phyloP scores from a whole-genome alignment of 2,888 invertebrate species.

The Cephonodes hylas region DNA sequence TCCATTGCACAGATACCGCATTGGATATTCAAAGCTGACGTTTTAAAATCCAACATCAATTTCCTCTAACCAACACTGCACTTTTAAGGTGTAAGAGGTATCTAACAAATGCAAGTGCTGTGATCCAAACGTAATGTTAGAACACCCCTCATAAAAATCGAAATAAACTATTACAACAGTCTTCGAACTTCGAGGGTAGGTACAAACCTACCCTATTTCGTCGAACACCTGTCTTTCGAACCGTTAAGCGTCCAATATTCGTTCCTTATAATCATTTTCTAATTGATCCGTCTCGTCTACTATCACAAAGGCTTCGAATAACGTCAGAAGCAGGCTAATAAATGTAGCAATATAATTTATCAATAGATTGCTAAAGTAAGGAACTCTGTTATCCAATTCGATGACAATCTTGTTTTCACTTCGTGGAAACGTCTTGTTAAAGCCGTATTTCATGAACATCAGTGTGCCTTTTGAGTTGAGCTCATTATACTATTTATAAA shows the following conservation, averaged over 20 bases:
- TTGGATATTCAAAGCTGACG: neutral
- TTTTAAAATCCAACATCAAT: slow-evolving; percentile 1
- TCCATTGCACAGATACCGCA: neutral
- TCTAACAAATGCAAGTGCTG: neutral
- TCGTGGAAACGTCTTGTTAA: neutral
- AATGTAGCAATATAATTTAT: neutral
- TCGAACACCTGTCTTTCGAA: too few relatives aligned
- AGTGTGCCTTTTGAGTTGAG: neutral
- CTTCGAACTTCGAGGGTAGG: too few relatives aligned
- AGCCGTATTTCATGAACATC: neutral
- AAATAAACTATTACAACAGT: too few relatives aligned
- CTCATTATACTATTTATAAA: too few relatives aligned
- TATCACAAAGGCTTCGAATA: neutral
- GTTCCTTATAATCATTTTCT: neutral
- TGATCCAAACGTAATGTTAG: too few relatives aligned
- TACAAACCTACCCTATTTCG: too few relatives aligned
- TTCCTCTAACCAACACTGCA: neutral
- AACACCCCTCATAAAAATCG: too few relatives aligned
- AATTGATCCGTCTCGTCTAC: neutral
- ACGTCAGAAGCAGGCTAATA: neutral
- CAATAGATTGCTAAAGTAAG: neutral
- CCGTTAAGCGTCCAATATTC: neutral
- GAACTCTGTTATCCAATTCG: neutral
- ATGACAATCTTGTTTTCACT: neutral
- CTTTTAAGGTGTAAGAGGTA: neutral